phyloP scores from a whole-genome alignment of 2,888 invertebrate genomes.

The Xestoiulus laeticollis region DNA sequence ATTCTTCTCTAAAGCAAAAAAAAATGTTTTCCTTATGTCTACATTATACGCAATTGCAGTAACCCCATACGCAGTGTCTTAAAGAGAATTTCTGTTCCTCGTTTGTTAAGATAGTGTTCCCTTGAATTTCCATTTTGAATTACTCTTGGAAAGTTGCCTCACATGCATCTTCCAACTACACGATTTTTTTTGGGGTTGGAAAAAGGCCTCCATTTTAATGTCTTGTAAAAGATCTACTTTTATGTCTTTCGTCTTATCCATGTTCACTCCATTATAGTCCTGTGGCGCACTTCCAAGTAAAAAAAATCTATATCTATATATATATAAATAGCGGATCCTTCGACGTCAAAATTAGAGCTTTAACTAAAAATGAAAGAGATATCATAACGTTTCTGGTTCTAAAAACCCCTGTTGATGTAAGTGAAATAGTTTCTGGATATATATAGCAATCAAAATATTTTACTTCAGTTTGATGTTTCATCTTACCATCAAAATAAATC shows the following conservation, averaged over 20 bases:
- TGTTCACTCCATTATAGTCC: neutral
- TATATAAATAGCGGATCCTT: neutral
- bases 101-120: neutral
- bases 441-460: neutral
- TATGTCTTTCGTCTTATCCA: neutral
- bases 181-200: neutral
- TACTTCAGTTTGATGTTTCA: no score
- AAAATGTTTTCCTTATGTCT: neutral
- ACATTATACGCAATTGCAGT: no score
- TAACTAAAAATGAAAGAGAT: neutral
- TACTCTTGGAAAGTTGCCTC: slow-evolving; percentile 35
- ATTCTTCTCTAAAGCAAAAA: neutral
- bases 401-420: neutral
- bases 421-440: neutral
- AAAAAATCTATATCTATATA: neutral
- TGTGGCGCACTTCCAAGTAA: slow-evolving; percentile 20
- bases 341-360: neutral
- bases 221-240: slow-evolving; percentile 41
- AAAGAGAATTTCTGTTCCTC: neutral
- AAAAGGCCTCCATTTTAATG: slow-evolving; percentile 11
- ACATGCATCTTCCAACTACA: neutral
- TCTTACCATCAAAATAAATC: no score
- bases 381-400: neutral
- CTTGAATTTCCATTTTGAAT: neutral
- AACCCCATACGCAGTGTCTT: neutral